Evolutionary conservation across 2,113 vertebrate species (phyloP), one percentile per base, ranked within the genome.

Genomic region (Cheirogaleus medius): DNA sequence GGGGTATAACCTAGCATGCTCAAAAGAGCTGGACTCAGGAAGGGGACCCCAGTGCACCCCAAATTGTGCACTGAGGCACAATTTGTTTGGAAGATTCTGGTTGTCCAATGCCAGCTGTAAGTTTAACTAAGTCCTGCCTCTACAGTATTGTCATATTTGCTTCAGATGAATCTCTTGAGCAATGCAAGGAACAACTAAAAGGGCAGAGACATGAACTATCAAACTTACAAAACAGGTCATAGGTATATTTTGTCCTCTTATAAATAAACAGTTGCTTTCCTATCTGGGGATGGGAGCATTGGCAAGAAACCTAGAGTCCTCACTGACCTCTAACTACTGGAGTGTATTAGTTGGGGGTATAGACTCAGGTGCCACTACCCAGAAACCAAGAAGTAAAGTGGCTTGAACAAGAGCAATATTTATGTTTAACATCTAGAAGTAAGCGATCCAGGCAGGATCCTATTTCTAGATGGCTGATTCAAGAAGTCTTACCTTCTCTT

Each of bases 241-340:
- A 54, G n/a, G 32, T 73, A 1, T 77, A 81, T 60, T 42, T 87
- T 54, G 52, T 12, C 66, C 39, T 88, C 56, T 78, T 44, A 87
- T 39, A 96, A 93, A 94, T 74, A 80, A 92, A 92, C 23, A 27
- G n/a, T 91, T 81, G 11, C 42, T 76, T 89, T 91, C 34, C 37
- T 8, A 27, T n/a, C 25, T 34, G 8, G 15, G 44, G 10, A 1
- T 15, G 3, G 47, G 29, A 37, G 15, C 20, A 23, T 9, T 44
- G 23, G 6, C 23, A 34, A 29, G 39, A 90, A 25, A 60, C 44
- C 78, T 29, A 37, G 0, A 82, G n/a, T 25, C 44, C 54, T 85
- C 49, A 86, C 44, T 9, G 56, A n/a, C 32, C 49, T 88, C 90
- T 78, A 77, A 69, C 52, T 44, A 42, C 20, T 42, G 6, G 4